Evolutionary conservation across 2,113 vertebrate genomes (phyloP), one percentile per base, ranked within the genome.

Genomic region (Chloebia gouldiae): DNA sequence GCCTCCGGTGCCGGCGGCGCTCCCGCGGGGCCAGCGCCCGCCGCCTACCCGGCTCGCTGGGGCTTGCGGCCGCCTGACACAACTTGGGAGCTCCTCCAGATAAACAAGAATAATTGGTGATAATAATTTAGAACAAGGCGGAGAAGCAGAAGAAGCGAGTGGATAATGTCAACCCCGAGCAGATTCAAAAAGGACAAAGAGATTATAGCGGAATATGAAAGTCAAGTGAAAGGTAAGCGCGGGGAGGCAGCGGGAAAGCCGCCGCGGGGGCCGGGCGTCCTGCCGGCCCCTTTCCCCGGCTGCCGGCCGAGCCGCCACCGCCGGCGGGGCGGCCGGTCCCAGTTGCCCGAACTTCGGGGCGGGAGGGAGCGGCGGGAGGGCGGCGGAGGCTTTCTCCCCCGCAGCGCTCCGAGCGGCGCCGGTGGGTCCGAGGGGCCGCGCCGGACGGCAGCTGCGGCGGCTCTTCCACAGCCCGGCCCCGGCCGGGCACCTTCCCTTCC

Each of bases 151-250:
- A 82, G 59, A 86, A 95, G 57, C 82, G 56, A 75, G 80, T 68
- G 90, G 96, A 99, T 98, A 97, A 99, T 99, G 99, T 99, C 99
- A 95, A 98, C 98, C 90, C 97, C 99, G 23, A 98, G 97, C 97
- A 98, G 98, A 98, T 99, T 98, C 97, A 99, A 99, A 97, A 99
- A 99, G 98, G 99, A 99, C 98, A 99, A 99, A 98, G 99, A 99
- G 94, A 99, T 99, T 90, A 99, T 99, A 95, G 98, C 98, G 68
- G 99, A 99, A 71, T 99, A 99, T 97, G 99, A 99, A 97, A 99
- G 98, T 96, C 99, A 99, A 98, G 99, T 99, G 63, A 99, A 99
- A 99, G 99, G 99, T 99, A 98, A 98, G 98, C 28, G 57, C 33
- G 22, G 81, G 77, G 71, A 44, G 61, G 76, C 40, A 61, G 45